A percentile compares a stretch with the other conserved stretches of the same genome.
Conservation (phyloP, 2,113 vertebrate species). For the Vanacampus margaritifer region DNA sequence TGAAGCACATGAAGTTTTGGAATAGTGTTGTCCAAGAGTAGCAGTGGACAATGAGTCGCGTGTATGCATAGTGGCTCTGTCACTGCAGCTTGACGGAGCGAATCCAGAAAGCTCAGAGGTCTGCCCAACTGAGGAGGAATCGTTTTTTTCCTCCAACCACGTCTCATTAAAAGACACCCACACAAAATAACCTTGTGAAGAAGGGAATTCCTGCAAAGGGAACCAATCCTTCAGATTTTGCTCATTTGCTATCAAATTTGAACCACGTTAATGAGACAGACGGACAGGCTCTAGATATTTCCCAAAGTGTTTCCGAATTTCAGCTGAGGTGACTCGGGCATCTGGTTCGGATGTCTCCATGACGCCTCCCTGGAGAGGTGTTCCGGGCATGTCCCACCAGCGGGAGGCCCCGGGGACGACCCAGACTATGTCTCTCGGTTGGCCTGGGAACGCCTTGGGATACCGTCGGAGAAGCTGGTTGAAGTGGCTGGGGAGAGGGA, state of each 20-base stretch:
- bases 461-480: too few species aligned
- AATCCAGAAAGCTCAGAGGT: conserved; percentile 29
- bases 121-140: conserved; percentile 21
- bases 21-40: neutral
- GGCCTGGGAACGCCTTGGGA: too few species aligned
- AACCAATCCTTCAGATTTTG: conserved; percentile 19
- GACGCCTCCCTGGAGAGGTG: too few species aligned
- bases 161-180: conserved; percentile 38
- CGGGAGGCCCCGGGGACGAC: too few species aligned
- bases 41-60: neutral
- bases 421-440: too few species aligned
- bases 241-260: neutral
- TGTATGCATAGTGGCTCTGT: neutral
- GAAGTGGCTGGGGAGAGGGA: too few species aligned
- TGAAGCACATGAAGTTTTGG: neutral
- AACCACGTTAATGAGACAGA: neutral
- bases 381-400: too few species aligned
- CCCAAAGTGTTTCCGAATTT: too few species aligned
- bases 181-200: conserved; percentile 33
- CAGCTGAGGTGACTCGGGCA: too few species aligned
- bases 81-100: neutral
- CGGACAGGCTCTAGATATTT: neutral
- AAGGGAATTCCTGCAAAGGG: conserved; percentile 47
- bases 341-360: too few species aligned
- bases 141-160: conserved; percentile 14